A percentile compares a stretch with the other conserved stretches of the same genome.
Conservation (phyloP, 1,140 invertebrate species). For the Lasioglossum albipes region DNA sequence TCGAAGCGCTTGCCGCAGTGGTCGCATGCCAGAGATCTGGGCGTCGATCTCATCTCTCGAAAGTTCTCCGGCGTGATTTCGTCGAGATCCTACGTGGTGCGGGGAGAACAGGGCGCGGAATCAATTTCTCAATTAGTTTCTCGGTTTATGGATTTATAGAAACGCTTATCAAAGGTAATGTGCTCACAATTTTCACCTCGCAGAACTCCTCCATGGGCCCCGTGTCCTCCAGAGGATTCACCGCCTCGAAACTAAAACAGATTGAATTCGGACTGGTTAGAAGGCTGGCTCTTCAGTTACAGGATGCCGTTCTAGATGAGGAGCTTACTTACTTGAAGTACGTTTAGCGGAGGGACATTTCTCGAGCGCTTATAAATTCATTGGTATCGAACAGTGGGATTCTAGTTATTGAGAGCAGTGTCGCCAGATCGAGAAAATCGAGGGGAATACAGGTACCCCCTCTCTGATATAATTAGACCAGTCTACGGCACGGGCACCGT, state of each 20-base stretch:
- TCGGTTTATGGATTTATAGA: neutral
- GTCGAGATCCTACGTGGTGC: neutral
- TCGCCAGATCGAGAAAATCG: no score
- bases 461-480: no score
- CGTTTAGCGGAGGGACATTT: constrained; percentile 24
- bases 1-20: constrained; percentile 73
- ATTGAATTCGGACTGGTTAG: constrained; percentile 36
- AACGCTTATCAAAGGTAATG: neutral
- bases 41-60: no score
- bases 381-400: neutral
- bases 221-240: constrained; percentile 32
- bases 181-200: neutral
- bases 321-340: constrained; percentile 53
- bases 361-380: constrained; percentile 16
- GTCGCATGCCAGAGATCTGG: neutral
- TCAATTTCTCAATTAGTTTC: neutral
- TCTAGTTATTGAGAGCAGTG: neutral
- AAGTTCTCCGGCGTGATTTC: neutral
- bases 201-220: neutral
- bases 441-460: no score
- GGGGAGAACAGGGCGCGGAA: neutral
- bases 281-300: neutral
- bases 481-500: no score
- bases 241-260: constrained; percentile 46
- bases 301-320: constrained; percentile 28